Percentiles rank a stretch among this genome's conserved stretches.
Conservation (phyloP, 37 sponge, comb jelly and placozoan genomes). For the Crambe crambe region DNA sequence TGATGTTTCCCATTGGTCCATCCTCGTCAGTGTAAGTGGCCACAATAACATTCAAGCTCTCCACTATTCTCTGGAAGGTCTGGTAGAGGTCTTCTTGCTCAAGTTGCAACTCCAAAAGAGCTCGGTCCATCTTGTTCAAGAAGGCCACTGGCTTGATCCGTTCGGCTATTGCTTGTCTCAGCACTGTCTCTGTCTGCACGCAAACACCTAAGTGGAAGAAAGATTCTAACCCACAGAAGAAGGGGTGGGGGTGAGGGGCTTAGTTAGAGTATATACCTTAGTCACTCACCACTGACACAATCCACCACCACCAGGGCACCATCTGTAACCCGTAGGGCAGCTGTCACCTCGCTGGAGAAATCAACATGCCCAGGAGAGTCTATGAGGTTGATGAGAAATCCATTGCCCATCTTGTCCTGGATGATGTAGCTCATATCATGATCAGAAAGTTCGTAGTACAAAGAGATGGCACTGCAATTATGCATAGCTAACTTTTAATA, state of each 20-base stretch:
- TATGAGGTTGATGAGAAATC: conserved; percentile 98
- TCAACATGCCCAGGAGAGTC: conserved; percentile 99
- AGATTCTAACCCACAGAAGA: no score
- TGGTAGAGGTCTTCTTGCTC: conserved; percentile 95
- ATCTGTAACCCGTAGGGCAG: conserved; percentile 98
- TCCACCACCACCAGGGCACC: conserved; percentile 99
- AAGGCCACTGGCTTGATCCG: conserved; percentile 97
- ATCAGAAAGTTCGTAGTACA: conserved; percentile 94
- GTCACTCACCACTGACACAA: conserved; percentile 91
- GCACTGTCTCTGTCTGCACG: conserved; percentile 98
- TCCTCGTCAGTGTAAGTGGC: conserved; percentile 95
- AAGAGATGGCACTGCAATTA: conserved; percentile 77
- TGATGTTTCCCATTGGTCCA: conserved; percentile 92
- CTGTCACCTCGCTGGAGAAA: conserved; percentile 97
- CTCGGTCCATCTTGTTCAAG: conserved; percentile 99
- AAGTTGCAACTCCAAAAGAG: conserved; percentile 97
- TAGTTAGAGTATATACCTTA: not conserved
- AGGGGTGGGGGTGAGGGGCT: no score
- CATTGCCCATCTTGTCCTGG: conserved; percentile 84
- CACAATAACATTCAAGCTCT: conserved; percentile 97
- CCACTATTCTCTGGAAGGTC: conserved; percentile 97
- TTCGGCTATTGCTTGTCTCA: conserved; percentile 98
- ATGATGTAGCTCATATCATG: conserved; percentile 76
- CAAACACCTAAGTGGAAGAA: no score
- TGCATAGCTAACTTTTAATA: no score